These are phyloP conservation scores for Maniola jurtina DNA, from an alignment of 1,140 invertebrate species.

Conservation along the genomic window DNA sequence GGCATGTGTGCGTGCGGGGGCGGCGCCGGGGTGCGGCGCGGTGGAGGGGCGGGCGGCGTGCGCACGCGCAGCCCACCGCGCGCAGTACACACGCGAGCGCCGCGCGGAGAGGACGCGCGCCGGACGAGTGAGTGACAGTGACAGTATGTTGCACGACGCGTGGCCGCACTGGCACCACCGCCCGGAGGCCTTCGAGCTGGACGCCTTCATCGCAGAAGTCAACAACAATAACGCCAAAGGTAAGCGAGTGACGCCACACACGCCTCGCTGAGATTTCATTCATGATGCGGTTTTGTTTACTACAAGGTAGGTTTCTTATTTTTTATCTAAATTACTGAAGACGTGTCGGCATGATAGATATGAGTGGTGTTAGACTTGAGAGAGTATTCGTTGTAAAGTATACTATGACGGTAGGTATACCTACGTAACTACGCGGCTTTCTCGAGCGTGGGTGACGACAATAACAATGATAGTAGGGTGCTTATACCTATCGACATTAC, in stretches of 20 bases:
- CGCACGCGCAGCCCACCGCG: slow-evolving; percentile 4
- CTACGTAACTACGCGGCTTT: too few species aligned
- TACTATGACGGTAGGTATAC: too few species aligned
- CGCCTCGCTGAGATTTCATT: too few species aligned
- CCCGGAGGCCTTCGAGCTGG: slow-evolving; percentile 51
- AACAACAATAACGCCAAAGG: slow-evolving; percentile 64
- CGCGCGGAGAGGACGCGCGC: slow-evolving; percentile 34
- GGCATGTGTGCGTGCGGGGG: slow-evolving; percentile 4
- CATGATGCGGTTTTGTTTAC: too few species aligned
- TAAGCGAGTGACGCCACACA: slow-evolving; percentile 27
- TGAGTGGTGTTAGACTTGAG: too few species aligned
- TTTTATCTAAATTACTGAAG: too few species aligned
- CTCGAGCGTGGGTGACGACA: too few species aligned
- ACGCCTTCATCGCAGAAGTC: slow-evolving; percentile 59
- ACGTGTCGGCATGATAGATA: too few species aligned
- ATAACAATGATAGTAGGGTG: too few species aligned
- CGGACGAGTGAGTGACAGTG: slow-evolving; percentile 15
- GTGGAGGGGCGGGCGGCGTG: slow-evolving; percentile 16
- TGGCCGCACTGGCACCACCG: slow-evolving; percentile 44
- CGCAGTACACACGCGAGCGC: slow-evolving; percentile 37
- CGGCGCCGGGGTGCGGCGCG: slow-evolving; percentile 24
- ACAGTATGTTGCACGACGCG: slow-evolving; percentile 59
- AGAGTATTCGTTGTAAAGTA: too few species aligned
- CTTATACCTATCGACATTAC: too few species aligned
- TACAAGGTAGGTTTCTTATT: too few species aligned